These are phyloP conservation scores for Acleris holmiana DNA, from an alignment of 2,888 invertebrate genomes.

Conservation along the genomic window DNA sequence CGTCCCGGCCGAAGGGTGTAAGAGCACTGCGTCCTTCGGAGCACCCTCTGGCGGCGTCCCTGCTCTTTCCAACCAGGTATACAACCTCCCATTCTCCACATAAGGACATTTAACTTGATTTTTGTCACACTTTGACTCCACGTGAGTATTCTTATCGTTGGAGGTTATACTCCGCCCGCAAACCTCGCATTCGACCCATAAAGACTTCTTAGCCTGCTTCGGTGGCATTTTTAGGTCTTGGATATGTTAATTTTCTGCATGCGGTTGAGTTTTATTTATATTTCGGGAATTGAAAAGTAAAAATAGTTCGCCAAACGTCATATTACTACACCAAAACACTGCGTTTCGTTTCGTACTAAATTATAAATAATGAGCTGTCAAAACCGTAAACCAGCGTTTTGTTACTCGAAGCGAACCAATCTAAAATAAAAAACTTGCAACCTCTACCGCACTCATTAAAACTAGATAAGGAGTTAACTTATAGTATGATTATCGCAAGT, in stretches of 20 bases:
- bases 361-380: background rate
- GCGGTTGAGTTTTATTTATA: conserved; percentile 5
- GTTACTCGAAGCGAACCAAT: no score
- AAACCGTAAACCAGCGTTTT: no score
- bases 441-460: no score
- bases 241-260: conserved; percentile 3
- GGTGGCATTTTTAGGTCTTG: conserved; percentile 54
- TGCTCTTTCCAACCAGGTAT: conserved; percentile 70
- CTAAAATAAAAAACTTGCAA: no score
- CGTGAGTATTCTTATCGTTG: conserved; percentile 85
- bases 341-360: conserved; percentile 7
- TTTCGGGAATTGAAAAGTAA: background rate
- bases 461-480: no score
- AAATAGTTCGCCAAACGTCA: conserved; percentile 6
- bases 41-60: conserved; percentile 64
- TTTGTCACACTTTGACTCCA: conserved; percentile 77
- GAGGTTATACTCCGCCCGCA: conserved; percentile 83
- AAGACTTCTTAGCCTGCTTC: conserved; percentile 80
- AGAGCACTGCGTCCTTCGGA: conserved; percentile 68
- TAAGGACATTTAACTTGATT: conserved; percentile 76
- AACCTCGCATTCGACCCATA: conserved; percentile 86
- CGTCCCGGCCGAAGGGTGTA: conserved; percentile 71
- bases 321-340: conserved; percentile 18
- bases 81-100: conserved; percentile 60
- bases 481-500: no score